These are phyloP conservation scores for Caloenas nicobarica DNA, from an alignment of 2,113 vertebrate species.

Conservation along the genomic window DNA sequence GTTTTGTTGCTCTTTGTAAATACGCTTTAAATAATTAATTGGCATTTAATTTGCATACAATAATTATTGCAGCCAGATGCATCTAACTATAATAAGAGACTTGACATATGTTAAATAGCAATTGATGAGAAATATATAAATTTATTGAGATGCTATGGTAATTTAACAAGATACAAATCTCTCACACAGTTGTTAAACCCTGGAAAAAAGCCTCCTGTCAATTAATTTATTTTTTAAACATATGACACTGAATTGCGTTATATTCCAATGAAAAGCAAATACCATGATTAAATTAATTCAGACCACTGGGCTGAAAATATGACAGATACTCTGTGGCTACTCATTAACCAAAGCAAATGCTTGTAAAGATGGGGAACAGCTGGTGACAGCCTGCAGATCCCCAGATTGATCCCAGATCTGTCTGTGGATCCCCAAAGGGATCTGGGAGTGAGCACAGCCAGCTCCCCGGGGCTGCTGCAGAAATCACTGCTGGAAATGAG, in stretches of 20 bases:
- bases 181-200: slow-evolving; percentile 30
- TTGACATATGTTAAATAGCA: slow-evolving; percentile 46
- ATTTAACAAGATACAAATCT: slow-evolving; percentile 67
- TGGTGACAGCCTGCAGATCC: neutral
- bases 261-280: slow-evolving; percentile 63
- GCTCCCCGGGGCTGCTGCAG: neutral
- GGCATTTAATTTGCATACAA: slow-evolving; percentile 35
- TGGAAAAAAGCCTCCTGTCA: slow-evolving; percentile 15
- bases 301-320: neutral
- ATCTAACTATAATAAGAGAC: slow-evolving; percentile 27
- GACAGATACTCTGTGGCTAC: neutral
- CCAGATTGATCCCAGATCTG: neutral
- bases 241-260: neutral
- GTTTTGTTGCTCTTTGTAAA: slow-evolving; percentile 72
- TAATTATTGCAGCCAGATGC: slow-evolving; percentile 33
- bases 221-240: slow-evolving; percentile 62
- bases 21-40: slow-evolving; percentile 78
- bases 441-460: accelerated
- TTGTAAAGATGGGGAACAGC: neutral
- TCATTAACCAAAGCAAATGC: neutral
- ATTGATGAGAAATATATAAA: slow-evolving; percentile 70
- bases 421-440: neutral
- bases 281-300: slow-evolving; percentile 50
- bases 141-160: slow-evolving; percentile 58
- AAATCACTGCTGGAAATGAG: neutral